Evolutionary conservation across 2,113 vertebrate genomes (phyloP).

Genomic region (Tragelaphus strepsiceros): DNA sequence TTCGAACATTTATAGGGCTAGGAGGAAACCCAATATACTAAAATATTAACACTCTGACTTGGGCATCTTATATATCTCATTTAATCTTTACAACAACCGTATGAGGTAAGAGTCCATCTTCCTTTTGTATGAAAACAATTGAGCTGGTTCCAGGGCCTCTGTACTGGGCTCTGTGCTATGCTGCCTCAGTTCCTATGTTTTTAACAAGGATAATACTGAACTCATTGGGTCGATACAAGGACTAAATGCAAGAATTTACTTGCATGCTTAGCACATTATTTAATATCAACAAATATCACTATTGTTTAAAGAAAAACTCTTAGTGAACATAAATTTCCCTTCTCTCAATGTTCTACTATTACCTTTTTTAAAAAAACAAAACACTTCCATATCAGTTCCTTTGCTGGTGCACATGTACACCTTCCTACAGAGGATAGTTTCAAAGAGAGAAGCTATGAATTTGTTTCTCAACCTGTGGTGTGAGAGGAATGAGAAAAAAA

Average conservation of each 20-base stretch:
- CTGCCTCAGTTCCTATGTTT: slow-evolving; percentile 13
- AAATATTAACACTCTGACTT: neutral
- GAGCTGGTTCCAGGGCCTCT: neutral
- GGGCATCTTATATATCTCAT: neutral
- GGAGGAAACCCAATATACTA: neutral
- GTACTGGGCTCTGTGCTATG: neutral
- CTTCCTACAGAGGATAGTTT: neutral
- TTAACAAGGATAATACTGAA: neutral
- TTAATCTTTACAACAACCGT: neutral
- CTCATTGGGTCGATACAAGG: neutral
- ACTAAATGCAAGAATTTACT: neutral
- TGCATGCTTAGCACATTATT: neutral
- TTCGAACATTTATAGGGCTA: neutral
- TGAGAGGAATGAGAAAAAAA: neutral
- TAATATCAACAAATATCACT: neutral
- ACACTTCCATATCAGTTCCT: neutral
- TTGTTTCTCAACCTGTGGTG: neutral
- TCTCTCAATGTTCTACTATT: neutral
- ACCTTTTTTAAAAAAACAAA: neutral
- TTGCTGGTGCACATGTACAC: neutral
- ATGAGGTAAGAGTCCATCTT: neutral
- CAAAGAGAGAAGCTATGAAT: neutral
- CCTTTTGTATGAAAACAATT: neutral
- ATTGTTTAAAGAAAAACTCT: neutral
- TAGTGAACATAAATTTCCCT: neutral